These are phyloP conservation scores for Eciton burchellii DNA, from an alignment of 1,140 invertebrate species.

Conservation along the genomic window DNA sequence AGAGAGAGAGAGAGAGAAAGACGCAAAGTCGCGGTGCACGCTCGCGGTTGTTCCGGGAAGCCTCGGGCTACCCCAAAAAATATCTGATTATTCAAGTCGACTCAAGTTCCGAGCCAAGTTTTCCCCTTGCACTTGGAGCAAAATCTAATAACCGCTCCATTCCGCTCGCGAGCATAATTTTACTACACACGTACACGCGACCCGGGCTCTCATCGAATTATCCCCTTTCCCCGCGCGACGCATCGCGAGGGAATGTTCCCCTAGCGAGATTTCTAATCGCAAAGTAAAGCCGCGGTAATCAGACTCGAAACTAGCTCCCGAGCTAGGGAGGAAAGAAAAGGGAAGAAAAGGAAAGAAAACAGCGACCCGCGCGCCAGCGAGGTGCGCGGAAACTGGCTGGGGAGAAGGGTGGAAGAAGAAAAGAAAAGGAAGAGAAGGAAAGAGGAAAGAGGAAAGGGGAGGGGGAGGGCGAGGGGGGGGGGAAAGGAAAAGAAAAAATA, in stretches of 20 bases:
- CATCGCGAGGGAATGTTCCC: background rate
- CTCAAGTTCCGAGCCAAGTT: background rate
- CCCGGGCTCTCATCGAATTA: background rate
- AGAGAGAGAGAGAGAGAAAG: too few relatives aligned
- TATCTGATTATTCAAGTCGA: constrained; percentile 22
- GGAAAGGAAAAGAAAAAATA: constrained; percentile 5
- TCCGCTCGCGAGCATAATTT: background rate
- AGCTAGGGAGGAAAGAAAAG: background rate
- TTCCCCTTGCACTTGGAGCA: background rate
- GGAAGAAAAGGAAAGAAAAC: background rate
- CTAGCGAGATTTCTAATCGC: background rate
- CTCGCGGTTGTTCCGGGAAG: too few relatives aligned
- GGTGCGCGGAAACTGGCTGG: background rate
- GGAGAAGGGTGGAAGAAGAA: too few relatives aligned
- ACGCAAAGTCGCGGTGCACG: too few relatives aligned
- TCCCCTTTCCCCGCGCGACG: background rate
- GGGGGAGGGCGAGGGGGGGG: too few relatives aligned
- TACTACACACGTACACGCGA: background rate
- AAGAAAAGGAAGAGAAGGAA: too few relatives aligned
- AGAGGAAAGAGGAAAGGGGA: too few relatives aligned
- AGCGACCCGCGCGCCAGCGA: too few relatives aligned
- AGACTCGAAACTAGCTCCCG: background rate
- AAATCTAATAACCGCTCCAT: background rate
- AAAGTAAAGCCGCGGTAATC: background rate
- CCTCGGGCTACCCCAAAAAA: too few relatives aligned